These are phyloP conservation scores for Aphidius ervi DNA, from an alignment of 1,140 invertebrate species.

Conservation along the genomic window DNA sequence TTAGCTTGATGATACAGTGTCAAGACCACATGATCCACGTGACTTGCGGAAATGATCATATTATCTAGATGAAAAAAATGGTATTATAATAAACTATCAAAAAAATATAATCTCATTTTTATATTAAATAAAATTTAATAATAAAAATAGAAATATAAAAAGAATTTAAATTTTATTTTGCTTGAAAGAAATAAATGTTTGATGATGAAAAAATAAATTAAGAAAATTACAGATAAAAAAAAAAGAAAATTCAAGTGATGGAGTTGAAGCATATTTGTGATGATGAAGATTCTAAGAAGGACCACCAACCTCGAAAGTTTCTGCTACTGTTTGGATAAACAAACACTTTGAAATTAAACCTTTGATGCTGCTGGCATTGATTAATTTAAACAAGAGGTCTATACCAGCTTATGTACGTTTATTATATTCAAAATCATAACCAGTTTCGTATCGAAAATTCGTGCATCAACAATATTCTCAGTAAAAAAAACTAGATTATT, in stretches of 20 bases:
- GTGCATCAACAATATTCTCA: constrained; percentile 1
- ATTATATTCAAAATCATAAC: background rate
- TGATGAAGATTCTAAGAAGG: constrained; percentile 39
- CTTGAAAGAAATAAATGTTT: background rate
- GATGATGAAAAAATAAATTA: constrained; percentile 5
- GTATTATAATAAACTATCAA: background rate
- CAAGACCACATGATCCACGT: constrained; percentile 10
- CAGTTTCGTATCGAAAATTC: constrained; percentile 1
- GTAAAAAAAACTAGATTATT: background rate
- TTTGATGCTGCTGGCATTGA: constrained; percentile 49
- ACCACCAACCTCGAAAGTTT: constrained; percentile 29
- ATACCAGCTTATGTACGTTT: constrained; percentile 2
- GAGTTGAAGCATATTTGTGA: constrained; percentile 11
- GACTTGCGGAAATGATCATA: constrained; percentile 30
- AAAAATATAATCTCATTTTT: background rate
- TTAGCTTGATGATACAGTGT: background rate
- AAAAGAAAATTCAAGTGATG: constrained; percentile 1
- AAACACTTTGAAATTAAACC: constrained; percentile 40
- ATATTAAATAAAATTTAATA: background rate
- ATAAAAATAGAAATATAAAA: constrained; percentile 2
- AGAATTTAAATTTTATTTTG: background rate
- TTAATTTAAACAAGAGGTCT: constrained; percentile 44
- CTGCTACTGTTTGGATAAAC: constrained; percentile 42
- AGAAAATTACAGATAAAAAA: background rate
- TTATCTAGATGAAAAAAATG: background rate